These are phyloP conservation scores for Lontra canadensis DNA, from an alignment of 2,113 vertebrate species.

Conservation along the genomic window DNA sequence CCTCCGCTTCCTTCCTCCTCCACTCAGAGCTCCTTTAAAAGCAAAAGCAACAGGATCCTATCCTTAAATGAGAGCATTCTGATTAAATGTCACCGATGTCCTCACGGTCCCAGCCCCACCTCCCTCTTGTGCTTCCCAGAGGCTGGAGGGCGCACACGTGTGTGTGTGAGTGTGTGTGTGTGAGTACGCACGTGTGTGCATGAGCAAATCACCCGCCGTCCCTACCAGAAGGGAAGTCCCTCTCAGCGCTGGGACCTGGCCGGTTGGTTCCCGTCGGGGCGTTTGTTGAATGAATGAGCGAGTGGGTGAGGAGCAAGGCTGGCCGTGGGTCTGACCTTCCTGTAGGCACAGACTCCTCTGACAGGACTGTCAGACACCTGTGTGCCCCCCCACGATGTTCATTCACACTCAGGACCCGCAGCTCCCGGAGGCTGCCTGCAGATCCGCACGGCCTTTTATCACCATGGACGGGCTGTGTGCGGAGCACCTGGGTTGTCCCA, in stretches of 20 bases:
- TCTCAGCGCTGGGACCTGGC: neutral
- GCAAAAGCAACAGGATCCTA: neutral
- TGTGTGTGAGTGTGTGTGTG: neutral
- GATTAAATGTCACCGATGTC: too few species aligned
- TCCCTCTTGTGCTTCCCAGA: neutral
- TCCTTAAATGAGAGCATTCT: neutral
- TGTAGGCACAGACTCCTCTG: neutral
- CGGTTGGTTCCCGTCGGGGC: neutral
- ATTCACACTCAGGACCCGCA: accelerated
- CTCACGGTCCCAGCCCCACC: neutral
- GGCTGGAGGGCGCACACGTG: neutral
- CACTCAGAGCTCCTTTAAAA: neutral
- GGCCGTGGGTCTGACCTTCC: too few species aligned
- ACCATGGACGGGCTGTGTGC: accelerated
- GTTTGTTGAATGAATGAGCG: neutral
- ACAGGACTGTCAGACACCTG: neutral
- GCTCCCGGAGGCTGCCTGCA: too few species aligned
- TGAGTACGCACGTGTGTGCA: too few species aligned
- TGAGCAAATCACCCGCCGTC: accelerated
- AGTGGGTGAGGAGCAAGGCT: accelerated
- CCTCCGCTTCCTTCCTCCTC: neutral
- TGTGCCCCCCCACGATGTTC: accelerated
- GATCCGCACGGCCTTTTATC: accelerated
- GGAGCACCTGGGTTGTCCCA: neutral
- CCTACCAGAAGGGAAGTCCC: neutral